Evolutionary conservation across 2,797 vertebrate species (phyloP), one percentile per base, ranked within the genome.

Genomic region (Trachurus trachurus): DNA sequence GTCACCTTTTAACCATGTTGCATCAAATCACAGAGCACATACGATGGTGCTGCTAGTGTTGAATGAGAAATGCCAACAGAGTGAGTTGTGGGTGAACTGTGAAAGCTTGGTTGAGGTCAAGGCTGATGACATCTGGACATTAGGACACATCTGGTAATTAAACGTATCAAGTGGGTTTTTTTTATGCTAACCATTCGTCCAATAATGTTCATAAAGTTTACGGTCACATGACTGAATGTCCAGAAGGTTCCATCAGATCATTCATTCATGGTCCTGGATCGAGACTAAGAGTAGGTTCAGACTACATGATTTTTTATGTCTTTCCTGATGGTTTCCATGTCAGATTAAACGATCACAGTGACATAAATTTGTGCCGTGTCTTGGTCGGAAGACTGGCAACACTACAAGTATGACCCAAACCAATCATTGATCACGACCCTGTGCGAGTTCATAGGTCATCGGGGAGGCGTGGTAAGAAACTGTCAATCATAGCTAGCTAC

Each of bases 81-180:
- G 34, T 2, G 17, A 31, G 22, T 22, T 22, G 21, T 47, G 26
- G 44, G 8, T 21, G 13, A 49, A 31, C 54, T 19, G 12, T 59
- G 15, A 56, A 53, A 72, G 26, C 60, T 61, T 53, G 22, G 40
- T 60, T 44, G 52, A 58, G 11, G 29, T 59, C 6, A 53, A 11
- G 21, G 44, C n/a, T 5, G 31, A 59, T 67, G 73, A 37, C 63
- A 56, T 63, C 12, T 4, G 47, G n/a, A 0, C 17, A 50, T n/a
- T 40, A 10, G 39, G 39, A 3, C 8, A 40, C 8, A 9, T 9
- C 17, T 10, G 19, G 17, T 49, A 9, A 49, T n/a, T n/a, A 49
- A 9, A n/a, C 3, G 19, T 49, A 44, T 61, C 9, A 1, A 49
- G 0, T 54, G 22, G 22, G 31, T 1, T 34, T 11, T 11, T 44